Conservation (phyloP, 2,888 invertebrate genomes). For the Drosophila subquinaria region DNA sequence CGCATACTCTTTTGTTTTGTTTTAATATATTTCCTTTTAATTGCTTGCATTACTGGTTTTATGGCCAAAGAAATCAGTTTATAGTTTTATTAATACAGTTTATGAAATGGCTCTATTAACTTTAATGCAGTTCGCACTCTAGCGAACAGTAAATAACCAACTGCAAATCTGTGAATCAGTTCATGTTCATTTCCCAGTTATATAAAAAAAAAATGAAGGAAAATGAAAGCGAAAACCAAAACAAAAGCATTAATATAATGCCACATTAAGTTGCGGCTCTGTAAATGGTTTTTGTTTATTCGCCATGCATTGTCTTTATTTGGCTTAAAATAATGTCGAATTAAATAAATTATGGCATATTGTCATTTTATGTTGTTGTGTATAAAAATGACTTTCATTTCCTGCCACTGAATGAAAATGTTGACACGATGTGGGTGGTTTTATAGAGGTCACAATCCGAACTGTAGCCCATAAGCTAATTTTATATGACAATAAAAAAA, state of each 20-base stretch:
- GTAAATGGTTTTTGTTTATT: slow-evolving; percentile 68
- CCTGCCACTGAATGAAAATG: slow-evolving; percentile 48
- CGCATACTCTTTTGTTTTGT: neutral
- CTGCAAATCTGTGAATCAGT: slow-evolving; percentile 29
- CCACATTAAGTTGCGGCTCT: slow-evolving; percentile 42
- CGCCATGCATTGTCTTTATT: slow-evolving; percentile 71
- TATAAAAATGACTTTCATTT: slow-evolving; percentile 70
- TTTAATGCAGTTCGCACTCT: slow-evolving; percentile 12
- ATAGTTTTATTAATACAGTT: slow-evolving; percentile 28
- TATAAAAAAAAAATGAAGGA: neutral
- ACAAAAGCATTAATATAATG: slow-evolving; percentile 44
- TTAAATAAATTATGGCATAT: slow-evolving; percentile 74
- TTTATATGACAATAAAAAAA: neutral
- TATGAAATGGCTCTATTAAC: slow-evolving; percentile 43
- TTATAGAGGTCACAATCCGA: slow-evolving; percentile 11
- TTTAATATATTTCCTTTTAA: slow-evolving; percentile 4
- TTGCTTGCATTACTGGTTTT: neutral
- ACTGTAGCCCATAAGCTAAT: slow-evolving; percentile 9
- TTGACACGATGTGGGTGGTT: slow-evolving; percentile 58
- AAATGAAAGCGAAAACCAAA: slow-evolving; percentile 9
- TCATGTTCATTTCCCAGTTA: slow-evolving; percentile 32
- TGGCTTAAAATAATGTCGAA: slow-evolving; percentile 66
- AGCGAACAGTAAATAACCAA: slow-evolving; percentile 3
- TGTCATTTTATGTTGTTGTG: slow-evolving; percentile 29
- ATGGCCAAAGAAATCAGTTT: slow-evolving; percentile 6